These are phyloP conservation scores for Pantelozetes paolii DNA, from an alignment of 2,888 invertebrate species.

Conservation along the genomic window DNA sequence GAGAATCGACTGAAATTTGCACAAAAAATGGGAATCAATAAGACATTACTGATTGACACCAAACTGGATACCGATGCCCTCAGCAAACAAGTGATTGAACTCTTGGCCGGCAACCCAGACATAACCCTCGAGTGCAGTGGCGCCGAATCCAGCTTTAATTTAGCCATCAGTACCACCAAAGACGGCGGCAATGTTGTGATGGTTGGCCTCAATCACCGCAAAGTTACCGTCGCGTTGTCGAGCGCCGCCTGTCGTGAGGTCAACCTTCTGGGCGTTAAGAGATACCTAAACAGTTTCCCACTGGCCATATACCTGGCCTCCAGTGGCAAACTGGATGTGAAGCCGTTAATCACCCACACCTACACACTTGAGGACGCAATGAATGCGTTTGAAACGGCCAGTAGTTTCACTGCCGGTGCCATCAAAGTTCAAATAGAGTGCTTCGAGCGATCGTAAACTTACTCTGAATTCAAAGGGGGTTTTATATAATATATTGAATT, in stretches of 20 bases:
- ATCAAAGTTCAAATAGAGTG: constrained; percentile 40
- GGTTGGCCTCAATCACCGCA: constrained; percentile 35
- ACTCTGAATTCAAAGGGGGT: constrained; percentile 75
- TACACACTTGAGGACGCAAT: constrained; percentile 47
- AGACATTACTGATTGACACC: constrained; percentile 50
- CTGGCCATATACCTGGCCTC: constrained; percentile 46
- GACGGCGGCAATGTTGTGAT: constrained; percentile 35
- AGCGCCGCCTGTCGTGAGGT: constrained; percentile 41
- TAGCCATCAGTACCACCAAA: constrained; percentile 51
- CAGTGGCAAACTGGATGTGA: constrained; percentile 45
- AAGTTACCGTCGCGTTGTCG: constrained; percentile 37
- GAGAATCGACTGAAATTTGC: constrained; percentile 52
- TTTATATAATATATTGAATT: constrained; percentile 78
- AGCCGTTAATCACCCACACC: constrained; percentile 46
- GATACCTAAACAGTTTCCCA: constrained; percentile 45
- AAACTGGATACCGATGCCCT: constrained; percentile 44
- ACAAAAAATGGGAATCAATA: constrained; percentile 53
- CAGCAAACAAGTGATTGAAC: constrained; percentile 32
- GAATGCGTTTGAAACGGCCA: constrained; percentile 51
- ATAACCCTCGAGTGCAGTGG: constrained; percentile 54
- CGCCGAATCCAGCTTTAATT: constrained; percentile 51
- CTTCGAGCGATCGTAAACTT: background rate
- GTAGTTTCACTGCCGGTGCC: constrained; percentile 27
- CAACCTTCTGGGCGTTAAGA: constrained; percentile 35
- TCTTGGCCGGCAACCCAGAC: constrained; percentile 48